Evolutionary conservation across 2,797 vertebrate genomes (phyloP), one percentile per base, ranked within the genome.

Genomic region (Diplodus puntazzo): DNA sequence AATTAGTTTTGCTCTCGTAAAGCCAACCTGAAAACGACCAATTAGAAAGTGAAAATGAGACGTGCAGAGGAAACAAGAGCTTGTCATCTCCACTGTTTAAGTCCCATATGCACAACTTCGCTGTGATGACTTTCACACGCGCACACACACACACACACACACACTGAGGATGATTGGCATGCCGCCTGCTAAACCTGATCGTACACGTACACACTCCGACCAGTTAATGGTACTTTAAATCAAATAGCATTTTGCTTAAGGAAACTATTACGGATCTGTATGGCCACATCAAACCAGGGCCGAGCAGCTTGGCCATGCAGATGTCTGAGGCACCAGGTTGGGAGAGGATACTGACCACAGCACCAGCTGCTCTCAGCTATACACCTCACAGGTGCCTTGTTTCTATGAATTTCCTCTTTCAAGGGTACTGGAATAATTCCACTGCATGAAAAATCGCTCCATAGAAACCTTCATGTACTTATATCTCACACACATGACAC

Each of bases 1-100:
- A 96, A 96, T 96, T 96, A 96, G 95, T 95, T 95, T 96, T 94
- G 94, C 94, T 94, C 95, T 95, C 93, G 87, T 95, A 95, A 96
- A 96, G 92, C 89, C 93, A 95, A 95, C 94, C 95, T 95, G 95
- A 95, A 95, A 95, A 95, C 86, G 94, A 94, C 94, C 95, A 95
- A 95, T 96, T 95, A 95, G 93, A 95, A 94, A 91, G 93, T 93
- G 94, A 90, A 92, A 95, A 95, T 94, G 90, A 93, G 92, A 92
- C 78, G 83, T 88, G 92, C 86, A 70, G 88, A 83, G 89, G 93
- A 95, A 94, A 95, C 93, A 94, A 88, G 85, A 87, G 88, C 90
- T 91, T 92, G 93, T 94, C 90, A 90, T 93, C 93, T 87, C 84
- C 87, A 88, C 87, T 79, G 88, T 90, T 92, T 87, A 71, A 86